Conservation (phyloP, 2,113 vertebrate genomes). For the Microtus montanus region DNA sequence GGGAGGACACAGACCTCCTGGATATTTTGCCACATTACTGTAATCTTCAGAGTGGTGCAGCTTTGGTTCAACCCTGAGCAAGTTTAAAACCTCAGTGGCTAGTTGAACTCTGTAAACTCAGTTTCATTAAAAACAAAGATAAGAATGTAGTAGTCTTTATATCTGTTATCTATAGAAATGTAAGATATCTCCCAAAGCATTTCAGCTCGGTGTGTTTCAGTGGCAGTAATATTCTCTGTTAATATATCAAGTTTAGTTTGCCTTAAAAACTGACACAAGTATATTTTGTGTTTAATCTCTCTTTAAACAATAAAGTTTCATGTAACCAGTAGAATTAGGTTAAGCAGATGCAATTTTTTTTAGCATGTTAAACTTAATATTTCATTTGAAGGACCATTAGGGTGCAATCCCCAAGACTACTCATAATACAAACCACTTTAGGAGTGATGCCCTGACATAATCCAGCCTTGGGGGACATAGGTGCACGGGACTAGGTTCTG, state of each 20-base stretch:
- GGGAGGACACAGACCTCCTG: not conserved
- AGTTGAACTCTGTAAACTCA: not conserved
- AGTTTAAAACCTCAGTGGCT: slow-evolving; percentile 22
- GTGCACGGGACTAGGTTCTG: not conserved
- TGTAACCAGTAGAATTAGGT: slow-evolving; percentile 14
- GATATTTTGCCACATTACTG: slow-evolving; percentile 28
- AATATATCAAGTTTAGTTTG: slow-evolving; percentile 53
- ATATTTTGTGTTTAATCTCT: slow-evolving; percentile 58
- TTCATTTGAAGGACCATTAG: not conserved
- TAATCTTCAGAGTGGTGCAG: slow-evolving; percentile 45
- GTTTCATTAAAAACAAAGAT: slow-evolving; percentile 43
- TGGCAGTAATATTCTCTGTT: slow-evolving; percentile 42
- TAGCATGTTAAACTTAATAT: slow-evolving; percentile 23
- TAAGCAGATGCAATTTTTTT: slow-evolving; percentile 35
- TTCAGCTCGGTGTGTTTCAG: slow-evolving; percentile 30
- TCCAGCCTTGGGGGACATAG: not conserved
- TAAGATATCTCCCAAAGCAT: slow-evolving; percentile 44
- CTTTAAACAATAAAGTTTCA: slow-evolving; percentile 59
- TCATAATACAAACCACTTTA: not conserved
- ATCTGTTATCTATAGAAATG: slow-evolving; percentile 36
- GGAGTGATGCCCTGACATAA: slow-evolving; percentile 19
- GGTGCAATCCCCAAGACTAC: not conserved
- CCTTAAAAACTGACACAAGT: slow-evolving; percentile 34
- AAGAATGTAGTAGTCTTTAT: slow-evolving; percentile 10
- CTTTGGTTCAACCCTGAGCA: slow-evolving; percentile 12